phyloP scores from a whole-genome alignment of 2,797 vertebrate genomes.

The Gambelia wislizenii region DNA sequence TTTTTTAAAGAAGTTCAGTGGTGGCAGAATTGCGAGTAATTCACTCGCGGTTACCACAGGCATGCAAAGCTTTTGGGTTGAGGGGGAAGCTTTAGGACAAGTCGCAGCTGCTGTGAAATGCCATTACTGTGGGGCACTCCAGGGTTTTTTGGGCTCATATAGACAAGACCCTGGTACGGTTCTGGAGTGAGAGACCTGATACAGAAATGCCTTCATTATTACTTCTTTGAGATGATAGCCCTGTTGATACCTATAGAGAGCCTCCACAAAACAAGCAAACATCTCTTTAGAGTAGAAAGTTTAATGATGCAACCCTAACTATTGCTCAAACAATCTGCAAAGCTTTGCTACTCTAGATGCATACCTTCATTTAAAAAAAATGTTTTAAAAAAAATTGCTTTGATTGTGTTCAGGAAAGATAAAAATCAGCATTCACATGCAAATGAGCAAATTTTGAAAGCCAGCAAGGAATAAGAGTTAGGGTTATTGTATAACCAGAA shows the following conservation, averaged over 20 bases:
- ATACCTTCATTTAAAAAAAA: conserved; percentile 67
- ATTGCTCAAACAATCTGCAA: conserved; percentile 49
- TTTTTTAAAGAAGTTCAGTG: too few species aligned
- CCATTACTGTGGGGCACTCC: too few species aligned
- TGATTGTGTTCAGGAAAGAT: conserved; percentile 76
- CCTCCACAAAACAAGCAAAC: background rate
- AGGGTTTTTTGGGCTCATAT: too few species aligned
- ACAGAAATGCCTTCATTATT: background rate
- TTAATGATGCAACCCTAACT: conserved; percentile 47
- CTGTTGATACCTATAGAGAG: conserved; percentile 18
- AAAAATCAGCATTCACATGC: conserved; percentile 76
- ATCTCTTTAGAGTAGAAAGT: background rate
- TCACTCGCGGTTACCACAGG: too few species aligned
- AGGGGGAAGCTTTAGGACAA: too few species aligned
- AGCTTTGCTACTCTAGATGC: conserved; percentile 65
- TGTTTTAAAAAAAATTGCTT: conserved; percentile 61
- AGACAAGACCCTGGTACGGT: too few species aligned
- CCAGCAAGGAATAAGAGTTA: conserved; percentile 69
- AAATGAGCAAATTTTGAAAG: conserved; percentile 76
- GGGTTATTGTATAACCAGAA: conserved; percentile 74
- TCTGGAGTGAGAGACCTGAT: background rate
- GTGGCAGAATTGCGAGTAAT: too few species aligned
- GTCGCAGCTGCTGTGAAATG: too few species aligned
- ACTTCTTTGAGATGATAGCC: background rate
- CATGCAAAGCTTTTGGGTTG: too few species aligned